phyloP scores from a whole-genome alignment of 2,113 vertebrate species.

The Halcyon senegalensis region DNA sequence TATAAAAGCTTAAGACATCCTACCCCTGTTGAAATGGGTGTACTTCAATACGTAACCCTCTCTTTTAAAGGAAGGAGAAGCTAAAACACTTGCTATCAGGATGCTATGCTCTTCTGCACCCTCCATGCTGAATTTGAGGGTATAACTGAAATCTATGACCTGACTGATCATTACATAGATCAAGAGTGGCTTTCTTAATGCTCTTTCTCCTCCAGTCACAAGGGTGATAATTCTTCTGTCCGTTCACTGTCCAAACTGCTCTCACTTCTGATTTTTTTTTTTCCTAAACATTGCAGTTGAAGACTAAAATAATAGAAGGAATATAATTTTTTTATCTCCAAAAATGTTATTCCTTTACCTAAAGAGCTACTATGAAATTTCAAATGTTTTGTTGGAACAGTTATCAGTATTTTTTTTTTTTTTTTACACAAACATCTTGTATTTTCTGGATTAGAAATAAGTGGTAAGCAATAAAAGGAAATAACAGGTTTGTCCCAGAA shows the following conservation, averaged over 20 bases:
- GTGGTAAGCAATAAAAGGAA: neutral
- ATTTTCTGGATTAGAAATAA: neutral
- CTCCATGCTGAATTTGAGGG: neutral
- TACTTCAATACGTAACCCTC: neutral
- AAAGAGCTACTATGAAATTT: neutral
- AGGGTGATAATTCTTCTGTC: neutral
- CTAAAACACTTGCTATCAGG: neutral
- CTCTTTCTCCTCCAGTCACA: neutral
- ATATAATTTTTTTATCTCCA: neutral
- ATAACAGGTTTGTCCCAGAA: neutral
- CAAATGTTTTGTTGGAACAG: neutral
- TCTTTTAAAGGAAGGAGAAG: neutral
- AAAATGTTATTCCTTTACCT: neutral
- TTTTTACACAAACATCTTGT: neutral
- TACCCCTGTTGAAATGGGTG: neutral
- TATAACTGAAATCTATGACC: neutral
- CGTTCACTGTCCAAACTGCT: neutral
- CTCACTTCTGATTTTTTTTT: neutral
- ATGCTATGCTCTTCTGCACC: neutral
- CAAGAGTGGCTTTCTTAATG: neutral
- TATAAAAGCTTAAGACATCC: neutral
- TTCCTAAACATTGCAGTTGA: neutral
- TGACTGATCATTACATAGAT: neutral
- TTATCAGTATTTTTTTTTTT: neutral
- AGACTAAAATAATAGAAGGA: neutral